Evolutionary conservation across 2,888 invertebrate genomes (phyloP).

Genomic region (Nemapogon koenigi): DNA sequence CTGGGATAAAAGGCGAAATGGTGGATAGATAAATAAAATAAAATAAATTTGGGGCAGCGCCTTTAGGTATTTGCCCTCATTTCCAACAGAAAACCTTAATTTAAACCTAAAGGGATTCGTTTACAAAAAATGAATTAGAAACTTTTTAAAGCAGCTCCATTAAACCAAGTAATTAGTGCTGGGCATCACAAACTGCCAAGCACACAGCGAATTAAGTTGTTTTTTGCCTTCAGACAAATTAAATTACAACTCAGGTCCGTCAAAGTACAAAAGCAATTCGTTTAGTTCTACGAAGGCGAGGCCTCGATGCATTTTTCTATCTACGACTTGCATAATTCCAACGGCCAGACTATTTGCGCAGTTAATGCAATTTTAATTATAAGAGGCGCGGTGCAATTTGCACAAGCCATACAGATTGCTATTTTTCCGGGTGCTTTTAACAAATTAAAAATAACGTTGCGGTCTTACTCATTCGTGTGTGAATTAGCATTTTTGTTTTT

Average conservation of each 20-base stretch:
- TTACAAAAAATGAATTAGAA: too few relatives aligned
- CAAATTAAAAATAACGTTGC: constrained; percentile 43
- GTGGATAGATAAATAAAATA: too few relatives aligned
- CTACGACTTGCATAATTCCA: constrained; percentile 28
- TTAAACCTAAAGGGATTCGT: too few relatives aligned
- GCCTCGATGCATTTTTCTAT: constrained; percentile 9
- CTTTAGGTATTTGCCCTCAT: too few relatives aligned
- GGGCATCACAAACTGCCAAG: constrained; percentile 4
- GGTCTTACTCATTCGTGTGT: constrained; percentile 11
- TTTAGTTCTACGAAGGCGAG: constrained; percentile 2
- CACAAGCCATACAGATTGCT: constrained; percentile 46
- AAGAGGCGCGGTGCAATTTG: constrained; percentile 54
- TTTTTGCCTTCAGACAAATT: neutral
- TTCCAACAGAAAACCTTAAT: too few relatives aligned
- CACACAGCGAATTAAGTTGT: neutral
- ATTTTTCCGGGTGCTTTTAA: constrained; percentile 56
- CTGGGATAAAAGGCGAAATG: too few relatives aligned
- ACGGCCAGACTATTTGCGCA: constrained; percentile 34
- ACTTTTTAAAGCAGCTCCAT: constrained; percentile 1
- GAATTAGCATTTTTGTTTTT: too few relatives aligned
- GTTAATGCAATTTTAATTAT: constrained; percentile 65
- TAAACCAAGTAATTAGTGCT: constrained; percentile 3
- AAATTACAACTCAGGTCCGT: constrained; percentile 2
- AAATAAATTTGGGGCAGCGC: too few relatives aligned
- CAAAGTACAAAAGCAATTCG: neutral